Evolutionary conservation across 2,797 vertebrate species (phyloP).

Genomic region (Champsocephalus gunnari): DNA sequence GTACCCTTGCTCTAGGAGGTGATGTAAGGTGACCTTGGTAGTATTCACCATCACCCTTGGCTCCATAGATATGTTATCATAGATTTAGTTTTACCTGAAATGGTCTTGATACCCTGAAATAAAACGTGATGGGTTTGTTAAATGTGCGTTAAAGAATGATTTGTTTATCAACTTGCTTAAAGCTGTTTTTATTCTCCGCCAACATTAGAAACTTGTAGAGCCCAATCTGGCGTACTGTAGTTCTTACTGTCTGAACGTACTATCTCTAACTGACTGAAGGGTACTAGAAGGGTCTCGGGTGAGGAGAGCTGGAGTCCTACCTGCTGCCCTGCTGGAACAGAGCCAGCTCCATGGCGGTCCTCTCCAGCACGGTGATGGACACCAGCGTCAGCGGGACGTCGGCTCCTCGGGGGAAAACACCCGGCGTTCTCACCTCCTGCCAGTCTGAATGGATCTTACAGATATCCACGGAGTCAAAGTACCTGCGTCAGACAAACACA

Average conservation of each 20-base stretch:
- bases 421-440: slow-evolving; percentile 92
- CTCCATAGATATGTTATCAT: too few relatives aligned
- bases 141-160: too few relatives aligned
- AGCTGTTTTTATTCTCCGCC: too few relatives aligned
- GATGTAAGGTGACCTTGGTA: too few relatives aligned
- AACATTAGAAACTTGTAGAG: too few relatives aligned
- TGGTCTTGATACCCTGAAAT: too few relatives aligned
- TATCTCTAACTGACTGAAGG: not conserved
- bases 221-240: not conserved
- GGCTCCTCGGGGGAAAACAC: slow-evolving; percentile 89
- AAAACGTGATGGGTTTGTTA: too few relatives aligned
- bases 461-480: slow-evolving; percentile 96
- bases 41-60: too few relatives aligned
- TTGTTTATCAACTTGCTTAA: too few relatives aligned
- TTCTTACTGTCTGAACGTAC: not conserved
- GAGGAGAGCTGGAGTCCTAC: slow-evolving; percentile 61
- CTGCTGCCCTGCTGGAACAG: slow-evolving; percentile 95
- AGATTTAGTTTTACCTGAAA: too few relatives aligned
- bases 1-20: too few relatives aligned
- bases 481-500: slow-evolving; percentile 79
- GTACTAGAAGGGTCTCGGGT: too few relatives aligned
- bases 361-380: slow-evolving; percentile 90
- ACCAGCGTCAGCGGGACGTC: slow-evolving; percentile 86
- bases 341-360: slow-evolving; percentile 90
- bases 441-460: slow-evolving; percentile 95